Evolutionary conservation across 2,113 vertebrate genomes (phyloP).

Genomic region (Pelusios castaneus): DNA sequence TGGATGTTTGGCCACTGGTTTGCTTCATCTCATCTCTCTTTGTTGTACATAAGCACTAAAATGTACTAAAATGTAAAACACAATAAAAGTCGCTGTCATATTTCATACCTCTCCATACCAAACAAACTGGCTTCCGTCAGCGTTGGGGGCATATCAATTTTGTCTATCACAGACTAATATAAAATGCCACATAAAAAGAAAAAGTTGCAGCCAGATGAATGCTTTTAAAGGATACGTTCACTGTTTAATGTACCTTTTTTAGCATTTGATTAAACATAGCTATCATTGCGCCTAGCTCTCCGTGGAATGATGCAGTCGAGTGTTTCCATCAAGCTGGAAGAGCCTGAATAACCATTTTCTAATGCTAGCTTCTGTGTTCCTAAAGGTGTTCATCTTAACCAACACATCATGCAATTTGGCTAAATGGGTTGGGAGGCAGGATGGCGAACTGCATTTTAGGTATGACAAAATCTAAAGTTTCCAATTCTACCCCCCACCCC

Average conservation of each 20-base stretch:
- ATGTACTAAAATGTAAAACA: slow-evolving; percentile 69
- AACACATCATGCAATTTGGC: neutral
- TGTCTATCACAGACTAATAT: slow-evolving; percentile 57
- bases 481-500: neutral
- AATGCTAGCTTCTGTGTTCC: neutral
- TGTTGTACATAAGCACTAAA: slow-evolving; percentile 59
- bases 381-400: slow-evolving; percentile 14
- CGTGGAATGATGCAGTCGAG: neutral
- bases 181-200: slow-evolving; percentile 61
- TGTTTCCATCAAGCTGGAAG: neutral
- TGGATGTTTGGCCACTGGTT: slow-evolving; percentile 64
- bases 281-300: neutral
- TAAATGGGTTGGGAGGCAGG: neutral
- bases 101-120: slow-evolving; percentile 31
- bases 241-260: slow-evolving; percentile 24
- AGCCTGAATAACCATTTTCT: neutral
- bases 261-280: slow-evolving; percentile 33
- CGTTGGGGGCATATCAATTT: neutral
- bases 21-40: slow-evolving; percentile 56
- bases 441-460: slow-evolving; percentile 15
- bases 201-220: slow-evolving; percentile 48
- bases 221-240: slow-evolving; percentile 39
- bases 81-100: slow-evolving; percentile 54
- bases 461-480: neutral
- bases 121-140: neutral